phyloP scores from a whole-genome alignment of 2,797 vertebrate genomes.

The Rhinophrynus dorsalis region DNA sequence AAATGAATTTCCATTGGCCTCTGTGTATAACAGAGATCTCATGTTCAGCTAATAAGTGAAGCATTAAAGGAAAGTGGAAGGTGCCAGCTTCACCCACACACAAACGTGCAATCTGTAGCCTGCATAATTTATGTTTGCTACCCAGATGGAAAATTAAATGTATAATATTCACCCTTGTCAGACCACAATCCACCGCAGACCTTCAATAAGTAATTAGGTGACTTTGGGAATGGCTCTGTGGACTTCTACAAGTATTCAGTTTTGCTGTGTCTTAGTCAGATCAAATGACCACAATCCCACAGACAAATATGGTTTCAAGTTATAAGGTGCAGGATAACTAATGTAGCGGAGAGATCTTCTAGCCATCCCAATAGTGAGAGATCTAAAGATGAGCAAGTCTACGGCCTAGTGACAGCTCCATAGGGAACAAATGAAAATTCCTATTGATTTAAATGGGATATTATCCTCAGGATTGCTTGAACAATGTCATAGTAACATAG shows the following conservation, averaged over 20 bases:
- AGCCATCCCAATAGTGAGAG: neutral
- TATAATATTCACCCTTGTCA: constrained; percentile 24
- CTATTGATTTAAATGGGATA: no score
- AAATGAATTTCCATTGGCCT: no score
- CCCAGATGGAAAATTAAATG: constrained; percentile 38
- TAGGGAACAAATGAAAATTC: no score
- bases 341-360: neutral
- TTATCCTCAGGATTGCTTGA: no score
- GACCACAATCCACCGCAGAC: constrained; percentile 16
- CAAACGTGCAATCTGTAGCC: neutral
- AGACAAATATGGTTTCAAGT: constrained; percentile 35
- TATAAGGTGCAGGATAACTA: constrained; percentile 11
- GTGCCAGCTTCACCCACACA: neutral
- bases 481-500: no score
- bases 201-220: constrained; percentile 41
- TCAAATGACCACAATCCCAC: constrained; percentile 17
- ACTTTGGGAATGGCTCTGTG: constrained; percentile 16
- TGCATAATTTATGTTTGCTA: constrained; percentile 38
- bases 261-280: constrained; percentile 19
- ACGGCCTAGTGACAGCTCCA: no score
- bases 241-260: constrained; percentile 21
- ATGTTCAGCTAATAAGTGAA: neutral
- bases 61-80: neutral
- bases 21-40: neutral
- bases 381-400: no score